Conservation (phyloP, 2,113 vertebrate genomes). For the Desmodus rotundus region DNA sequence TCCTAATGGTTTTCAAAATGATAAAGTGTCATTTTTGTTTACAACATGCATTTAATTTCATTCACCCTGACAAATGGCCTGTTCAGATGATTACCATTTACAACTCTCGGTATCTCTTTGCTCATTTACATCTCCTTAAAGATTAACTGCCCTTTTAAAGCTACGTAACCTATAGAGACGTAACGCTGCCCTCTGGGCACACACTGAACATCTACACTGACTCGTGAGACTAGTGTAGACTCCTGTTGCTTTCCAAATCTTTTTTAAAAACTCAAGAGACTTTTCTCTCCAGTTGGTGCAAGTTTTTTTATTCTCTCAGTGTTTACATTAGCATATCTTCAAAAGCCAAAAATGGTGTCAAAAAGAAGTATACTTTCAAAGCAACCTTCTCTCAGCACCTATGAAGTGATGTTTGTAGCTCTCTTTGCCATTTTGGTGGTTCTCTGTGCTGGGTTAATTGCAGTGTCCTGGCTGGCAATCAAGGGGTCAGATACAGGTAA, state of each 20-base stretch:
- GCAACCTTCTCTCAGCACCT: conserved; percentile 36
- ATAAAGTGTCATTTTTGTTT: conserved; percentile 39
- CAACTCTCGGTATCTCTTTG: conserved; percentile 23
- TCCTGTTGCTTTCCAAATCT: conserved; percentile 63
- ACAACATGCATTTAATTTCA: conserved; percentile 6
- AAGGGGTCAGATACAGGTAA: conserved; percentile 69
- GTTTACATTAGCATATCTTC: not conserved
- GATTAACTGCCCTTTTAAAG: conserved; percentile 21
- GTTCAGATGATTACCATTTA: conserved; percentile 59
- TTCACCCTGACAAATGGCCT: not conserved
- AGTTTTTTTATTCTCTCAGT: not conserved
- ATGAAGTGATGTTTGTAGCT: conserved; percentile 72
- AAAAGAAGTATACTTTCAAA: conserved; percentile 37
- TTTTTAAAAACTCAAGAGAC: conserved; percentile 57
- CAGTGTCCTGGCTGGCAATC: conserved; percentile 77
- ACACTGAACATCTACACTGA: not conserved
- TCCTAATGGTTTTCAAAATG: conserved; percentile 9
- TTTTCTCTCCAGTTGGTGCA: not conserved
- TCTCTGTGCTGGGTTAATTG: conserved; percentile 75
- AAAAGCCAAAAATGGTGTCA: conserved; percentile 66
- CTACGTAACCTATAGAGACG: not conserved
- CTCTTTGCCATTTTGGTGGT: conserved; percentile 65
- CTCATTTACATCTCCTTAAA: conserved; percentile 52
- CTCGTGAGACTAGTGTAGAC: not conserved
- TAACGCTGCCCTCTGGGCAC: not conserved